Evolutionary conservation across 2,888 invertebrate species (phyloP), one percentile per base, ranked within the genome.

Genomic region (Platycheirus albimanus): DNA sequence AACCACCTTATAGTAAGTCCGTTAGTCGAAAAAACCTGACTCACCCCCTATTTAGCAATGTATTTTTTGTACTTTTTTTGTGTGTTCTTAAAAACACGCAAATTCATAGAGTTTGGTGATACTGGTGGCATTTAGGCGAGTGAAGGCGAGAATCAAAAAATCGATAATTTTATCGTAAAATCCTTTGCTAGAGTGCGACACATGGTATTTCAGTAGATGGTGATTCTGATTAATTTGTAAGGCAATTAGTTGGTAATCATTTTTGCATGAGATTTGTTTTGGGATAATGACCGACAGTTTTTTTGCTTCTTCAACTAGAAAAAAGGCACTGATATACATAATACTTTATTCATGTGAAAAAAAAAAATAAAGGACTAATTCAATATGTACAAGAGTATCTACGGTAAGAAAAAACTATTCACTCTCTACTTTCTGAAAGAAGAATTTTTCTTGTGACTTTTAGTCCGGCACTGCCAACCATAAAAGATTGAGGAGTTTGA

Each of bases 81-180:
- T n/a, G n/a, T n/a, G n/a, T n/a, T 20, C 41, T 20, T 19, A 11
- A 51, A 58, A 51, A 70, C 49, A 75, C 76, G 70, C 80, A 80
- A 64, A 64, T 70, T 54, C 41, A 6, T 30, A 28, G 30, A 28
- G 11, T 13, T 17, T 47, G 7, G 24, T 24, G 24, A 6, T 24
- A 24, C 24, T 20, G 33, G 45, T 61, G 61, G 45, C 61, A 61
- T 61, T 61, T 61, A 30, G 45, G 61, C 45, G 51, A n/a, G 58
- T n/a, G n/a, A n/a, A n/a, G 52, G 19, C 19, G 61, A 45, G 17
- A 30, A 30, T 28, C n/a, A n/a, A 61, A 30, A 30, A 81, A 81
- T 81, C 81, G 52, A 81, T 81, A 45, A 49, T 71, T 41, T 58
- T 28, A 66, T 77, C 61, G 41, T 70, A 52, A 47, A 71, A 36